Base-by-base conservation (phyloP, 2,797 vertebrate genomes). In the Lacerta agilis region DNA sequence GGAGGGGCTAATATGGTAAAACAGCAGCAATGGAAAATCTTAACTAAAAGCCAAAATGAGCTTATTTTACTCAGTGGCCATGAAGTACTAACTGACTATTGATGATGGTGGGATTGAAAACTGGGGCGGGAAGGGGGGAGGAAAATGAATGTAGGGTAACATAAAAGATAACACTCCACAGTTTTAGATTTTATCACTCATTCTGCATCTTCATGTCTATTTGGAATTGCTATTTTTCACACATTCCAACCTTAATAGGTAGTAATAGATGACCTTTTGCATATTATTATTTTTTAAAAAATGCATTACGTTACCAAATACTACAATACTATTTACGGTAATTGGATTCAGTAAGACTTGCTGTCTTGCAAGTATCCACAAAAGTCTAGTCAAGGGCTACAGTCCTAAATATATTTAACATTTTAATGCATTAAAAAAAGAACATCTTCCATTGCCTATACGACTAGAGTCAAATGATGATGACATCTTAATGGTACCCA, bases 381-480 rank as follows among this genome's bases (percentile, higher is more conserved):
- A 33, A 11, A 8, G 38, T 58, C 23, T 58, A 75, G 33, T 13
- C 82, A 84, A 41, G 5, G 58, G n/a, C 23, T 29, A 43, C 55
- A 43, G 79, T 38, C 85, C 45, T 79, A 36, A 55, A 67, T 13
- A 6, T 79, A 49, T 55, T 79, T 49, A 78, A 72, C 9, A 61
- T n/a, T 38, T 80, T 27, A 79, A 2, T 61, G 72, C 25, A 15
- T 8, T 38, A 4, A 27, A 58, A 58, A 84, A 41, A 67, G 13
- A 41, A 9, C 0, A 55, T 13, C 36, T 71, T 83, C 29, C 38
- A 69, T 55, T 85, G 73, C 41, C 67, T 73, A 61, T 29, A 79
- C 79, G 33, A 88, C 20, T 84, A 86, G 64, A 89, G 75, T 86
- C 49, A 75, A 82, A 79, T 79, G 79, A 79, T 23, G 75, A 20